Conservation (phyloP, 1,140 invertebrate genomes). For the Campoletis sonorensis region DNA sequence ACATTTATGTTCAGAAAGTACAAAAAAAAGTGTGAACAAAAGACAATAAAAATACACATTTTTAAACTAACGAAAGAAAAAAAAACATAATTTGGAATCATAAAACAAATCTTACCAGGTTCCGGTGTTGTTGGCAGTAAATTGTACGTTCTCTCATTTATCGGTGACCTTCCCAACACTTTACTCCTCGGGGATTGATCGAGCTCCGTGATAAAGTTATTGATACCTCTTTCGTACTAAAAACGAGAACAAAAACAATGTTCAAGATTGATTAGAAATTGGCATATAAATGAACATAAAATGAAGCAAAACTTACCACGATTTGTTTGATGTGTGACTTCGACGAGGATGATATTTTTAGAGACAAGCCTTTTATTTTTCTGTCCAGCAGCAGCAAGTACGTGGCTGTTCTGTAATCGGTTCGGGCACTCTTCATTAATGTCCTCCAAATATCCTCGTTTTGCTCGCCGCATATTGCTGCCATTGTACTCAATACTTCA, state of each 20-base stretch:
- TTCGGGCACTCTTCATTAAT: slow-evolving; percentile 79
- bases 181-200: slow-evolving; percentile 66
- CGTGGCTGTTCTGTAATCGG: slow-evolving; percentile 87
- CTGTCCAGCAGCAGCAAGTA: slow-evolving; percentile 85
- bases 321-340: slow-evolving; percentile 62
- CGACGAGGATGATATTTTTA: slow-evolving; percentile 68
- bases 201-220: slow-evolving; percentile 66
- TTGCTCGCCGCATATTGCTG: slow-evolving; percentile 73
- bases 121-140: slow-evolving; percentile 53
- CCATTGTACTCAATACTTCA: slow-evolving; percentile 82
- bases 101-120: background rate
- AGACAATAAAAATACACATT: too few species aligned
- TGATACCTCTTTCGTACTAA: slow-evolving; percentile 51
- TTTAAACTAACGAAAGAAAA: background rate
- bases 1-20: background rate
- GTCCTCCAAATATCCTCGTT: slow-evolving; percentile 74
- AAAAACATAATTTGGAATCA: background rate
- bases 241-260: slow-evolving; percentile 40
- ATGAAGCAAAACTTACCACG: slow-evolving; percentile 48
- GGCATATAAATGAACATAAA: background rate
- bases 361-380: slow-evolving; percentile 79
- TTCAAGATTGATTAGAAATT: background rate
- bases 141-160: slow-evolving; percentile 47
- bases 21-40: too few species aligned
- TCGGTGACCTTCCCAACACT: slow-evolving; percentile 50